Evolutionary conservation across 2,888 invertebrate species (phyloP), one percentile per base, ranked within the genome.

Genomic region (Zaprionus lineosus): DNA sequence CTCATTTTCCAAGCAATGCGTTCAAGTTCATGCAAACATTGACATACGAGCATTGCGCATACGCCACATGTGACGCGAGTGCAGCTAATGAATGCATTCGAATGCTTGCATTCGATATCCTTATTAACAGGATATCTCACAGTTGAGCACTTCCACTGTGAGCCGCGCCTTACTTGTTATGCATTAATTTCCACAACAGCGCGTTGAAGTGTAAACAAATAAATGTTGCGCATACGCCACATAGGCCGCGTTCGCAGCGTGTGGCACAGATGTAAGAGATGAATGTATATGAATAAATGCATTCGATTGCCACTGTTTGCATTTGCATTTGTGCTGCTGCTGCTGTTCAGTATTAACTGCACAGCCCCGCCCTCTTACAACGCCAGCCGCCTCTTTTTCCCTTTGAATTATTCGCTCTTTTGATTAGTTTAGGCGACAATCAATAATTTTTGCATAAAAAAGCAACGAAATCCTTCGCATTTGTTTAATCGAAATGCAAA

Each of bases 381-480:
- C 29, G 40, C 41, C 28, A 44, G 28, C 40, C n/a, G 12, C 7
- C 11, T 28, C 3, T 3, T 14, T 1, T 12, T 18, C 4, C 1
- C 9, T 48, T 46, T 39, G 34, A 8, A n/a, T 14, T 9, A 19
- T 12, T 21, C 18, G 28, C n/a, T 55, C 28, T 47, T 55, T 55
- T 50, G 39, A 51, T 50, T 51, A 34, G 28, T 58, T 60, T 34
- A n/a, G n/a, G n/a, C n/a, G n/a, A n/a, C n/a, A 81, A 83, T 79
- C 81, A 65, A 83, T 84, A 81, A 73, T 62, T 65, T 61, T 76
- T 51, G 62, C 39, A 48, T 21, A 55, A 59, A 69, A n/a, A n/a
- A n/a, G n/a, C n/a, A n/a, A n/a, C n/a, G n/a, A n/a, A n/a, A n/a
- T n/a, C n/a, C n/a, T n/a, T n/a, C n/a, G n/a, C n/a, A n/a, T n/a